phyloP scores from a whole-genome alignment of 2,888 invertebrate species.

The Chalcosyrphus nemorum region DNA sequence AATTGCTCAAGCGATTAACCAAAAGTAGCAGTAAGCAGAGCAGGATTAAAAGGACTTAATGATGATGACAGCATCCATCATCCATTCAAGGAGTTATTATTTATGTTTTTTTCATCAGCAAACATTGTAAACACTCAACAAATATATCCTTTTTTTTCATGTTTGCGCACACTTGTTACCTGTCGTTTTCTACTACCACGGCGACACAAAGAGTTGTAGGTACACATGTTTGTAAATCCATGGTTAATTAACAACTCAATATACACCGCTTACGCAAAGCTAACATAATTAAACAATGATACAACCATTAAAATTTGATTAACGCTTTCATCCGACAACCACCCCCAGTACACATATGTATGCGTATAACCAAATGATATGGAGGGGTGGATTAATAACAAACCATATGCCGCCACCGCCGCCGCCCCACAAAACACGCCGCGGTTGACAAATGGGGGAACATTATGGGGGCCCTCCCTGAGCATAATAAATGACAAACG shows the following conservation, averaged over 20 bases:
- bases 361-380: constrained; percentile 46
- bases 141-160: background rate
- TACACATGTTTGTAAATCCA: constrained; percentile 29
- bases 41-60: background rate
- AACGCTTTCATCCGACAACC: constrained; percentile 38
- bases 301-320: constrained; percentile 71
- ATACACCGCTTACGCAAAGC: constrained; percentile 59
- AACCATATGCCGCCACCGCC: constrained; percentile 20
- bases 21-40: background rate
- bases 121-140: background rate
- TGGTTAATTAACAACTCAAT: constrained; percentile 70
- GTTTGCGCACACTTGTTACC: background rate
- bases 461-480: constrained; percentile 19
- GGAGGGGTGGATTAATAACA: constrained; percentile 48
- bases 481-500: constrained; percentile 64
- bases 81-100: background rate
- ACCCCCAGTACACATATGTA: constrained; percentile 2
- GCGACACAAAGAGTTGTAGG: background rate
- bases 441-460: constrained; percentile 52
- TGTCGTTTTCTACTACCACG: too few relatives aligned
- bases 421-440: constrained; percentile 14
- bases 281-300: constrained; percentile 71
- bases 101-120: too few relatives aligned
- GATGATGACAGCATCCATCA: background rate
- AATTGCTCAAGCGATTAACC: background rate